These are phyloP conservation scores for Eumeta japonica DNA, from an alignment of 1,140 invertebrate genomes.

Conservation along the genomic window DNA sequence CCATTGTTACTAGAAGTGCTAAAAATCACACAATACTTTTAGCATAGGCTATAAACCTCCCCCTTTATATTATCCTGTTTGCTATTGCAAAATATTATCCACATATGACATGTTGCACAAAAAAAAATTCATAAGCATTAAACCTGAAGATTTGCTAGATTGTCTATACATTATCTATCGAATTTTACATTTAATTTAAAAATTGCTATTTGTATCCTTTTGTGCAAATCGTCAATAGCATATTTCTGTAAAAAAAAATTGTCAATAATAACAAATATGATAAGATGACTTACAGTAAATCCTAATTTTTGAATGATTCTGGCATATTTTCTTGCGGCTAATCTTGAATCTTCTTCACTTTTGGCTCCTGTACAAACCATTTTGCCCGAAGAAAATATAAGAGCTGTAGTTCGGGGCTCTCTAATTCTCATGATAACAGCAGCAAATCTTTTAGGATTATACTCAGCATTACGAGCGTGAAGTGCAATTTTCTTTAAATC, in stretches of 20 bases:
- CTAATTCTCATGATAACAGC: conserved; percentile 99
- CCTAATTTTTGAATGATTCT: conserved; percentile 98
- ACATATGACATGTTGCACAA: too few species aligned
- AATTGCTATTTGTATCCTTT: too few species aligned
- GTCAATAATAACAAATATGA: conserved; percentile 2
- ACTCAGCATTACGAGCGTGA: conserved; percentile 99
- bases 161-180: too few species aligned
- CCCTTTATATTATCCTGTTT: too few species aligned
- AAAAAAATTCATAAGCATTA: too few species aligned
- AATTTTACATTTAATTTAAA: too few species aligned
- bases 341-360: conserved; percentile 94
- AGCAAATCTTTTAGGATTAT: conserved; percentile 99
- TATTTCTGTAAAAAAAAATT: not conserved
- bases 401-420: conserved; percentile 95
- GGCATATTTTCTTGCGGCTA: conserved; percentile 98
- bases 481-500: conserved; percentile 97
- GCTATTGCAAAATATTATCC: too few species aligned
- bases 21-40: too few species aligned
- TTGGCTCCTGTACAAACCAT: conserved; percentile 99
- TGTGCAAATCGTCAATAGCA: too few species aligned
- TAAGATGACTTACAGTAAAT: conserved; percentile 73
- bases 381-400: conserved; percentile 99
- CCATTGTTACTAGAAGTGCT: too few species aligned
- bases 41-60: too few species aligned
- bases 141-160: too few species aligned